Conservation (phyloP, 2,797 vertebrate species). For the Capromys pilorides region DNA sequence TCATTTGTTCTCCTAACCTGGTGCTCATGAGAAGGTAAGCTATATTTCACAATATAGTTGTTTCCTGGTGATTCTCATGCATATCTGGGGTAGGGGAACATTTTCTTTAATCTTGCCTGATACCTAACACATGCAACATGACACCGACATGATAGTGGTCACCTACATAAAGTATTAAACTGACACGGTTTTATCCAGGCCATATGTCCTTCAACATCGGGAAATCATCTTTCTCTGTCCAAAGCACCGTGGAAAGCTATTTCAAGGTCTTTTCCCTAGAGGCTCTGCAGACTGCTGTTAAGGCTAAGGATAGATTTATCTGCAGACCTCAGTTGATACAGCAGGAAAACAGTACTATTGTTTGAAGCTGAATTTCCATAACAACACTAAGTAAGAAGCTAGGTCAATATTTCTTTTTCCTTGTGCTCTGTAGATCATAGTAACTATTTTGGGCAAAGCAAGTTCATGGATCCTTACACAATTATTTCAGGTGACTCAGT, state of each 20-base stretch:
- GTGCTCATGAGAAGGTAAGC: background rate
- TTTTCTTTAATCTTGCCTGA: background rate
- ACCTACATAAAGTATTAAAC: background rate
- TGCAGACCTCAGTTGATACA: background rate
- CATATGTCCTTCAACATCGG: background rate
- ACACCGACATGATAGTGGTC: background rate
- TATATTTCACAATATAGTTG: background rate
- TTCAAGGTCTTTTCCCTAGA: conserved; percentile 4
- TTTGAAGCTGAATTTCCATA: conserved; percentile 19
- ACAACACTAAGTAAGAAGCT: background rate
- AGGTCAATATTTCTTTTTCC: background rate
- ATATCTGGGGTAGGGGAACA: background rate
- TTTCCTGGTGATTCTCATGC: background rate
- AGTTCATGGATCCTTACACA: background rate
- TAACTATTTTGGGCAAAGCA: background rate
- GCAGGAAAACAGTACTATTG: background rate
- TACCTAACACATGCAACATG: background rate
- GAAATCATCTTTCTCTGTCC: background rate
- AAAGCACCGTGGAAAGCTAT: background rate
- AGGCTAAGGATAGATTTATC: conserved; percentile 3
- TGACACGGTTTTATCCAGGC: background rate
- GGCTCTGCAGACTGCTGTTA: background rate
- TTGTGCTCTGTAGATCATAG: background rate
- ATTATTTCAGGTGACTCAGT: background rate
- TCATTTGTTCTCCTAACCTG: background rate